Percentiles rank a stretch among this genome's conserved stretches.
Conservation (phyloP, 2,888 invertebrate genomes). For the Operophtera brumata region DNA sequence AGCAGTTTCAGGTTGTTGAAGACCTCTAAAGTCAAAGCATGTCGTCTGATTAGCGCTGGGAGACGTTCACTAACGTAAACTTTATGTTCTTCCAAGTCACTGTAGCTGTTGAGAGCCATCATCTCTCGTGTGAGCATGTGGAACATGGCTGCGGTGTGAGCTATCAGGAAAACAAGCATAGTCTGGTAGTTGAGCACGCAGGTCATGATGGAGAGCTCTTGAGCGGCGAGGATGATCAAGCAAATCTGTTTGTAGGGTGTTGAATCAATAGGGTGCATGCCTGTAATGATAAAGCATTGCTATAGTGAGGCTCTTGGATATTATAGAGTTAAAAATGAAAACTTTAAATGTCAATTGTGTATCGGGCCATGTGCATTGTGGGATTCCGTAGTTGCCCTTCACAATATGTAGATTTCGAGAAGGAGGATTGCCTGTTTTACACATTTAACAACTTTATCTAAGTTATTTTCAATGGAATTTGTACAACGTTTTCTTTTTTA, state of each 20-base stretch:
- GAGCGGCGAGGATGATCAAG: slow-evolving; percentile 38
- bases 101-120: slow-evolving; percentile 41
- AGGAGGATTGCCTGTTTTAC: no score
- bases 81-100: slow-evolving; percentile 33
- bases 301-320: no score
- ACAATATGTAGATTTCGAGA: no score
- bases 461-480: no score
- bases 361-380: no score
- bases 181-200: slow-evolving; percentile 60
- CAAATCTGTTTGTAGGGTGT: slow-evolving; percentile 59
- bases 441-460: no score
- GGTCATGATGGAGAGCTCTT: slow-evolving; percentile 50
- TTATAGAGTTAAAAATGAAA: no score
- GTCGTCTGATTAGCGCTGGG: slow-evolving; percentile 48
- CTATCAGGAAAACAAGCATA: slow-evolving; percentile 56
- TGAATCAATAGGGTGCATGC: slow-evolving; percentile 51
- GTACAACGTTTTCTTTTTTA: no score
- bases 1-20: slow-evolving; percentile 50
- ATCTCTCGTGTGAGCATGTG: slow-evolving; percentile 57
- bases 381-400: no score
- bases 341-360: no score
- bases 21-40: slow-evolving; percentile 47
- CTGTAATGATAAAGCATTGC: slow-evolving; percentile 39
- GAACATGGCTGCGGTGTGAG: slow-evolving; percentile 61
- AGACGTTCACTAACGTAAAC: slow-evolving; percentile 44